These are phyloP conservation scores for Thera obeliscata DNA, from an alignment of 2,888 invertebrate species.

Conservation along the genomic window DNA sequence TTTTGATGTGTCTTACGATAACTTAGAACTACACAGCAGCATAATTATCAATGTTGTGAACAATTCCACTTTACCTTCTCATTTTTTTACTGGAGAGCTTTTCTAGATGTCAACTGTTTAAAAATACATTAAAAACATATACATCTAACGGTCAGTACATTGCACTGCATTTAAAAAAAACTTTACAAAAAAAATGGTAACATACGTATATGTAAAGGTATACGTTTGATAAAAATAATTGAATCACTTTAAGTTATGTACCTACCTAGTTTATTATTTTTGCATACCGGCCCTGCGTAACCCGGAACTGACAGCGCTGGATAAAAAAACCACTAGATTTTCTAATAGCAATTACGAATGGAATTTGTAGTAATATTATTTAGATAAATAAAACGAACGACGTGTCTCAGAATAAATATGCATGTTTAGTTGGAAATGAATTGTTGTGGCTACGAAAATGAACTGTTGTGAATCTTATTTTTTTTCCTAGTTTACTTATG, in stretches of 20 bases:
- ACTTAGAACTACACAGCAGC: constrained; percentile 34
- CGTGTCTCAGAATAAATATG: too few relatives aligned
- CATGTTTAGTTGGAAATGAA: too few relatives aligned
- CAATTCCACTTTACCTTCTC: not conserved
- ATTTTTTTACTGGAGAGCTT: constrained; percentile 9
- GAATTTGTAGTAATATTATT: not conserved
- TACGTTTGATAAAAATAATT: constrained; percentile 18
- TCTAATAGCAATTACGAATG: not conserved
- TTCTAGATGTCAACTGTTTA: not conserved
- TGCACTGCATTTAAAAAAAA: constrained; percentile 8
- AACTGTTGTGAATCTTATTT: too few relatives aligned
- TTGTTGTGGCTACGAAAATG: too few relatives aligned
- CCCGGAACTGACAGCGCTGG: not conserved
- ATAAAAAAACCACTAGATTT: not conserved
- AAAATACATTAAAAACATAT: constrained; percentile 5
- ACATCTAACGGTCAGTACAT: constrained; percentile 12
- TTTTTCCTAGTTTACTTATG: too few relatives aligned
- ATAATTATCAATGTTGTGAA: not conserved
- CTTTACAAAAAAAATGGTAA: constrained; percentile 26
- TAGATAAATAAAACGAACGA: too few relatives aligned
- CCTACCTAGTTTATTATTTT: too few relatives aligned
- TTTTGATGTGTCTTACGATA: constrained; percentile 32
- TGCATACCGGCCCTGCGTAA: not conserved
- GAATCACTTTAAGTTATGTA: not conserved
- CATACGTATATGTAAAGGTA: constrained; percentile 32